Conservation (phyloP, 2,797 vertebrate species). For the Tarsius wallacei region DNA sequence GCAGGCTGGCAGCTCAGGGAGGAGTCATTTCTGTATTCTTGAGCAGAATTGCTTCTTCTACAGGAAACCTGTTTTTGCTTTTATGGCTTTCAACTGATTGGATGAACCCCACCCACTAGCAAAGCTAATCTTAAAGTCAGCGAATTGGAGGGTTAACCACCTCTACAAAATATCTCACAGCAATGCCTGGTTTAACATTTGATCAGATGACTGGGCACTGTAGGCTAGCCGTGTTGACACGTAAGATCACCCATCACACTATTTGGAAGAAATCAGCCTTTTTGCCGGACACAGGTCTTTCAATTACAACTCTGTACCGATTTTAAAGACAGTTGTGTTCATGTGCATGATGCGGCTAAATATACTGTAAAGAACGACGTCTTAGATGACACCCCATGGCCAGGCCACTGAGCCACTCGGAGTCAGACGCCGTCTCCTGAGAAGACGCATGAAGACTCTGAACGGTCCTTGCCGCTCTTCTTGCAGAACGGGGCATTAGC, state of each 20-base stretch:
- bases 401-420: too few species aligned
- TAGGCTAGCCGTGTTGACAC: neutral
- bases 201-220: neutral
- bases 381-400: too few species aligned
- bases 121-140: neutral
- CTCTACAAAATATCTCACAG: neutral
- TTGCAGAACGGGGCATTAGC: neutral
- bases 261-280: neutral
- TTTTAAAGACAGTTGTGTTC: neutral
- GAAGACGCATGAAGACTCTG: neutral
- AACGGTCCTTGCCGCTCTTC: neutral
- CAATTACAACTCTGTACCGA: neutral
- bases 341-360: neutral
- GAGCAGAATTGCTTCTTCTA: neutral
- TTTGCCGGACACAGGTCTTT: neutral
- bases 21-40: neutral
- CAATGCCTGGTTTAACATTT: neutral
- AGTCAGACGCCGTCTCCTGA: neutral
- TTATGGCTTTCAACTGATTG: neutral
- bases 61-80: neutral
- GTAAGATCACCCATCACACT: neutral
- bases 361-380: neutral
- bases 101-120: neutral
- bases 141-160: neutral
- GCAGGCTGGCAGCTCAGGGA: neutral